Conservation (phyloP, 2,888 invertebrate species). For the Epistrophe eligans region DNA sequence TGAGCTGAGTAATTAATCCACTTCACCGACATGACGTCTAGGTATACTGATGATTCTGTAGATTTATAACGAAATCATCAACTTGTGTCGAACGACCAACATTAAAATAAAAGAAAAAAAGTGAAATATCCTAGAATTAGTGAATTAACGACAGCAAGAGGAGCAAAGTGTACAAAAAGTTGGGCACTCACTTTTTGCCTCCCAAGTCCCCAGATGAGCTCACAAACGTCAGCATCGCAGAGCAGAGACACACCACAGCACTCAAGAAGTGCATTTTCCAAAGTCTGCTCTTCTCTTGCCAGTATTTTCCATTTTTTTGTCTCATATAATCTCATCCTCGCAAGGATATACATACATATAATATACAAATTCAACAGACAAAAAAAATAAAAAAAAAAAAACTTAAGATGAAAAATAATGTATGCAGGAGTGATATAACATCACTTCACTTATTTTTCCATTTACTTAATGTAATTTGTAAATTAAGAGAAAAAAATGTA, state of each 20-base stretch:
- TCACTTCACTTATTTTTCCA: conserved; percentile 74
- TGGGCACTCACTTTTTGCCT: conserved; percentile 37
- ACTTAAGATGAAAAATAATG: conserved; percentile 70
- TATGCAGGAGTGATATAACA: conserved; percentile 61
- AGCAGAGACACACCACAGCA: conserved; percentile 66
- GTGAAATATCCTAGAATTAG: conserved; percentile 60
- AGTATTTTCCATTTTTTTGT: conserved; percentile 7
- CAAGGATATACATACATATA: conserved; percentile 32
- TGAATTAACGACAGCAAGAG: conserved; percentile 55
- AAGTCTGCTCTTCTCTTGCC: conserved; percentile 51
- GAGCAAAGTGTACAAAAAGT: conserved; percentile 42
- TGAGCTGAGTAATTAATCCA: conserved; percentile 76
- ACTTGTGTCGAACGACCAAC: conserved; percentile 44
- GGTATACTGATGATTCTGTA: not conserved
- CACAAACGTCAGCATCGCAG: conserved; percentile 54
- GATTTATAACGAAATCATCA: conserved; percentile 46
- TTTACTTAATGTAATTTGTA: conserved; percentile 75
- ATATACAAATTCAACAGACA: conserved; percentile 50
- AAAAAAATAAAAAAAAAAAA: conserved; percentile 11
- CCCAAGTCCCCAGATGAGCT: conserved; percentile 33
- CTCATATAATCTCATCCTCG: conserved; percentile 17
- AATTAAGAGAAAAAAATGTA: conserved; percentile 70
- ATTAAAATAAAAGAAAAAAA: conserved; percentile 51
- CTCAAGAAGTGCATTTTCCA: conserved; percentile 72
- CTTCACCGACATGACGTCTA: conserved; percentile 66